Base-by-base conservation (phyloP, 2,888 invertebrate species). In the Hemithea aestivaria region DNA sequence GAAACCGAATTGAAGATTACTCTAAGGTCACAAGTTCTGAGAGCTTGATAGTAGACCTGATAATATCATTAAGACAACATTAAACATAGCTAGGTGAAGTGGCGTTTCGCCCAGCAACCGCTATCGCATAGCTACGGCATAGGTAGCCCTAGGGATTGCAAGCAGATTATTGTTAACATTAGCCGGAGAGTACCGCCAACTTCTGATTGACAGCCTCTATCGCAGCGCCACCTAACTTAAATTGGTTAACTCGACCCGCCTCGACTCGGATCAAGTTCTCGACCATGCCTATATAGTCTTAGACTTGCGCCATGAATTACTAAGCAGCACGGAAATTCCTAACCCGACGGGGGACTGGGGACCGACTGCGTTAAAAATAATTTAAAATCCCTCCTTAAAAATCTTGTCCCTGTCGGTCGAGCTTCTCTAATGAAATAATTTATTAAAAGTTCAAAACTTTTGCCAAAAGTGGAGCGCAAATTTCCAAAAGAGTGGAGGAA, bases 381-480 rank as follows among this genome's bases (percentile, higher is more conserved):
- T 27, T 36, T 35, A 36, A 44, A 35, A 36, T 28, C 30, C 23
- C 20, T 34, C 12, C 9, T 25, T 20, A 32, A 24, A 32, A 25
- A 25, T 25, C 24, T 9, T 7, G 12, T 40, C 27, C 35, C 16
- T 6, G 27, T 20, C 33, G 33, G 16, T 16, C 20, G 20, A 27
- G 11, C 20, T 27, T 31, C 31, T 40, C 27, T 40, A 45, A 37
- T 45, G 25, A 35, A 45, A 45, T 40, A 28, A 35, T 40, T 45
- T 45, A 45, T 40, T 47, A 68, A 16, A 16, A 66, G 60, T 68
- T 75, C 59, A 61, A 66, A 73, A 70, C 62, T 70, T 71, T 72
- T 53, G 37, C 58, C 62, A 71, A 75, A 79, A 78, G 73, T 78
- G 64, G 73, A 73, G 73, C 76, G 63, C 61, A 55, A 16, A 16